Base-by-base conservation (phyloP, 2,888 invertebrate species). In the Athrips mouffetella region DNA sequence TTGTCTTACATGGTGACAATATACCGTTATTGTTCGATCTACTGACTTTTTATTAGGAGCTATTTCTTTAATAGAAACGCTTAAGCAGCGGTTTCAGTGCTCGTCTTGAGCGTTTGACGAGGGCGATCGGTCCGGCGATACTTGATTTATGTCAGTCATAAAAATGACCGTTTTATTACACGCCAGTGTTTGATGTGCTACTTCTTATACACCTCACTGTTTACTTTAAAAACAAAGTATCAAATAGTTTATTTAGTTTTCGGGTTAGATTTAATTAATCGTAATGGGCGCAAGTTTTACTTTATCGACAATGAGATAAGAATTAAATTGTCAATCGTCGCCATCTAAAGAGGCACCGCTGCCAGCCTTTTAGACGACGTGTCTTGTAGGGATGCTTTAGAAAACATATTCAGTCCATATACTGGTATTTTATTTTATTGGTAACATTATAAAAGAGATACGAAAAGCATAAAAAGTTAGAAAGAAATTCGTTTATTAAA, bases 111-210 rank as follows among this genome's bases (percentile, higher is more conserved):
- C 56, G 54, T 61, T 67, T 65, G 64, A 65, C 53, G 63, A 51
- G 51, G 49, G 59, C 66, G 65, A 76, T 76, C 70, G 41, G 61
- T 59, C 63, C 63, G 69, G 76, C 79, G 73, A 82, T 76, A 59
- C 63, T 68, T 83, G 84, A 85, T 85, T 85, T 83, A 85, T 70
- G 73, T 57, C 55, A 33, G 60, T 72, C 76, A 66, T 84, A 79
- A 83, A 83, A 69, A 65, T 76, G 76, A 77, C 80, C 80, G 70
- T 76, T 84, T 80, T 81, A 84, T 76, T 67, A 67, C 66, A 56
- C 61, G 54, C 62, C 53, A 64, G 62, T 62, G 70, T 69, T 71
- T 69, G 65, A 70, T 69, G 67, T 61, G 60, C 61, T 57, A 62
- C 64, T 61, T 63, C 62, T 61, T 61, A 59, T 58, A 61, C 62